Percentiles rank a stretch among this genome's conserved stretches.
Evolutionary conservation across 2,113 vertebrate species (phyloP).

Genomic region (Hippocampus abdominalis): DNA sequence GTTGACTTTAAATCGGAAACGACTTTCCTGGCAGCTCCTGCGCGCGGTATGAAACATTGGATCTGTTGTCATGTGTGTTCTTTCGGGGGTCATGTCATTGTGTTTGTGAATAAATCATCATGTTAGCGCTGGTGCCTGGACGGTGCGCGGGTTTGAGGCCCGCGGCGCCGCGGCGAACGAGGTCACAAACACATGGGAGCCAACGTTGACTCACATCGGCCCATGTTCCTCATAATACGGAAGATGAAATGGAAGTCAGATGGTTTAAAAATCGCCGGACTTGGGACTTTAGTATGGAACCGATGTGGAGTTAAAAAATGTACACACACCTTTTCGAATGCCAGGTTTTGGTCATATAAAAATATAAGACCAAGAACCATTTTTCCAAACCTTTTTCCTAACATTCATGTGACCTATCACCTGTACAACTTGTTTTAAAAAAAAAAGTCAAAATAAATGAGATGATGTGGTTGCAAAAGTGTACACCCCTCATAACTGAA

Average conservation of each 20-base stretch:
- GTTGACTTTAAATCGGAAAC: not conserved
- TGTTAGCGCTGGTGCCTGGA: conserved; percentile 20
- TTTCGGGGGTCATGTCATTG: conserved; percentile 28
- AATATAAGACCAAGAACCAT: not conserved
- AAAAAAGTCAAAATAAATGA: not conserved
- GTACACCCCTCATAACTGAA: not conserved
- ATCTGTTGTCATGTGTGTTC: conserved; percentile 26
- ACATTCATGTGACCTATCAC: not conserved
- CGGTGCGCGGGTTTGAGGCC: conserved; percentile 22
- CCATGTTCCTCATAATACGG: not conserved
- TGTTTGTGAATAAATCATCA: conserved; percentile 45
- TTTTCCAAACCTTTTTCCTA: not conserved
- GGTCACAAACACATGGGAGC: conserved; percentile 24
- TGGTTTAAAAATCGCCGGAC: not conserved
- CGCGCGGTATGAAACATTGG: conserved; percentile 27
- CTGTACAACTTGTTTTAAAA: not conserved
- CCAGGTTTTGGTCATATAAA: not conserved
- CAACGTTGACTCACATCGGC: conserved; percentile 15
- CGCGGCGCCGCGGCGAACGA: conserved; percentile 30
- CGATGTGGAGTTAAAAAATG: not conserved
- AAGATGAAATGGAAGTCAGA: not conserved
- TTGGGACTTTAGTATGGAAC: too few relatives aligned
- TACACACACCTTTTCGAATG: not conserved
- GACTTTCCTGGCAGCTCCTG: conserved; percentile 14
- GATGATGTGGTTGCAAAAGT: not conserved